A percentile compares a stretch with the other conserved stretches of the same genome.
Evolutionary conservation across 2,888 invertebrate species (phyloP).

Genomic region (Calameuta pallipes): DNA sequence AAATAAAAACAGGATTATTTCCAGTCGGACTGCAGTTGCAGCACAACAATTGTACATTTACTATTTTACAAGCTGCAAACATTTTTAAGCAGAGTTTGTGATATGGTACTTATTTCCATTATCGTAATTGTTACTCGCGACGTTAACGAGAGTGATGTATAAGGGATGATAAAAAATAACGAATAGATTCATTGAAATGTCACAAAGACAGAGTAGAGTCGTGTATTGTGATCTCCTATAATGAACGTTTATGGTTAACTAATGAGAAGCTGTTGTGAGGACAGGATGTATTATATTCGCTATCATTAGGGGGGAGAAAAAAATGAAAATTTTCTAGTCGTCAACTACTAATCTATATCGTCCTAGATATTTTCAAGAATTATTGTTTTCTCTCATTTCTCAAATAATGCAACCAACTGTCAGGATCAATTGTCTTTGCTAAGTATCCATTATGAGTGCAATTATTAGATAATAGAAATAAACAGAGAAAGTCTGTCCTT

Average conservation of each 20-base stretch:
- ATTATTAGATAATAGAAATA: background rate
- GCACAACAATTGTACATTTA: background rate
- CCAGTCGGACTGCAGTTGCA: background rate
- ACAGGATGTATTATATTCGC: constrained; percentile 13
- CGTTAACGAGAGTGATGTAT: background rate
- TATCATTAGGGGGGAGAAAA: background rate
- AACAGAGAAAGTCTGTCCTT: background rate
- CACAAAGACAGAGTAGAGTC: background rate
- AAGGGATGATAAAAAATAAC: background rate
- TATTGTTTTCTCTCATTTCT: background rate
- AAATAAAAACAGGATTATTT: background rate
- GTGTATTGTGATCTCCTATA: background rate
- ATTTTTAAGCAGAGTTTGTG: background rate
- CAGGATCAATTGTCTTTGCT: background rate
- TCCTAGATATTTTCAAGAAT: background rate
- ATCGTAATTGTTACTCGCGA: background rate
- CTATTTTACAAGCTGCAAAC: background rate
- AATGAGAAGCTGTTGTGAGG: background rate
- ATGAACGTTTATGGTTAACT: background rate
- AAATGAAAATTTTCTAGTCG: constrained; percentile 18
- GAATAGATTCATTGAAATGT: background rate
- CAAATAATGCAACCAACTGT: background rate
- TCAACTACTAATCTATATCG: background rate
- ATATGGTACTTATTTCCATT: background rate
- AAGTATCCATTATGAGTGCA: background rate